Evolutionary conservation across 2,113 vertebrate genomes (phyloP), one percentile per base, ranked within the genome.

Genomic region (Mystacornis crossleyi): DNA sequence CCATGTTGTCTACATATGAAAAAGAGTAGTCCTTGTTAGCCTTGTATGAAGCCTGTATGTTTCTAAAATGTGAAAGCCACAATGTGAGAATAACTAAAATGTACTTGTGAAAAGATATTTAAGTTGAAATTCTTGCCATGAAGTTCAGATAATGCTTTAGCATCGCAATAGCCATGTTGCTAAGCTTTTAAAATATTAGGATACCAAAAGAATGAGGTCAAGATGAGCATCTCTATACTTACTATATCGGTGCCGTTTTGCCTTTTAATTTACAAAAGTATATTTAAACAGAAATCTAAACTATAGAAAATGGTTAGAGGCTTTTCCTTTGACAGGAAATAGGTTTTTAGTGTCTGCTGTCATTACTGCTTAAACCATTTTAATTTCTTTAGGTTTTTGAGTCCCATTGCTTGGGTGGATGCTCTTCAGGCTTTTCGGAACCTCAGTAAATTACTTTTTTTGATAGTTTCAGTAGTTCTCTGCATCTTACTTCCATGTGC

Each of bases 201-300:
- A 61, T 82, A 31, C 25, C 3, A 16, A 82, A 87, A 45, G 21
- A 69, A 19, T 31, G 15, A 64, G 20, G 8, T 90, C 43, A 79
- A 40, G 18, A 19, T 86, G 23, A 28, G 10, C 0, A 2, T 34
- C 18, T 4, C 17, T 43, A 0, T 72, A 55, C 92, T 83, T 25
- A 26, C 4, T 67, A 6, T 51, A 14, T 85, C 54, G 42, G 10
- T 80, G 19, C 33, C 91, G 29, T 45, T 54, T 89, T 20, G 10
- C 33, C 38, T 89, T 89, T 86, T 73, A 36, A n/a, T 93, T 90
- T 91, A 31, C 20, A 24, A 9, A 65, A 77, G 4, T 53, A 4
- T 72, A 14, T 38, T 8, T 57, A 64, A 91, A 57, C 24, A 81
- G 34, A 26, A 55, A 18, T 85, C 51, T 79, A 70, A 88, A 66